Percentiles rank a stretch among this genome's conserved stretches.
Conservation (phyloP, 2,888 invertebrate genomes). For the Apamea anceps region DNA sequence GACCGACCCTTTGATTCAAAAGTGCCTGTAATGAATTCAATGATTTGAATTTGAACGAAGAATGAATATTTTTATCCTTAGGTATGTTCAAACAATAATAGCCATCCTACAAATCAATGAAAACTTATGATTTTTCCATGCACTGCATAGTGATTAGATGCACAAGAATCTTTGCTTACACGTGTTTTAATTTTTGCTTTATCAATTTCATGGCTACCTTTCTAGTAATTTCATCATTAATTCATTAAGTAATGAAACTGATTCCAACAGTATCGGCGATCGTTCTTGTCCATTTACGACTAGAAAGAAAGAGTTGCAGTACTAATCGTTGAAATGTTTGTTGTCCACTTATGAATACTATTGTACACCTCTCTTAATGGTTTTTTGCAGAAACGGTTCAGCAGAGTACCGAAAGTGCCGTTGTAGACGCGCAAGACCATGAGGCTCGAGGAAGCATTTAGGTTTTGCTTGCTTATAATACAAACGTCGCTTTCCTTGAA, state of each 20-base stretch:
- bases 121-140: slow-evolving; percentile 48
- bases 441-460: background rate
- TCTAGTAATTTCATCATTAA: slow-evolving; percentile 41
- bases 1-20: too few species aligned
- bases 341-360: background rate
- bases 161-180: slow-evolving; percentile 51
- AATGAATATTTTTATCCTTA: slow-evolving; percentile 22
- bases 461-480: background rate
- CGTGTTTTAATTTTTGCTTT: slow-evolving; percentile 62
- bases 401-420: background rate
- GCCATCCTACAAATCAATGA: slow-evolving; percentile 56
- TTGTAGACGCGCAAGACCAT: background rate
- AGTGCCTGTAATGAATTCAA: too few species aligned
- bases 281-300: background rate
- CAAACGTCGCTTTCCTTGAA: background rate
- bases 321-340: slow-evolving; percentile 1
- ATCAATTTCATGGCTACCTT: slow-evolving; percentile 58
- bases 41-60: background rate
- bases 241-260: slow-evolving; percentile 30
- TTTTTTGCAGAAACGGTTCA: background rate
- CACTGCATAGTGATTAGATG: slow-evolving; percentile 52
- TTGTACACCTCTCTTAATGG: background rate
- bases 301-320: background rate
- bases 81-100: slow-evolving; percentile 14
- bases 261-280: background rate